Evolutionary conservation across 2,888 invertebrate species (phyloP), one percentile per base, ranked within the genome.

Genomic region (Lutraria lutraria): DNA sequence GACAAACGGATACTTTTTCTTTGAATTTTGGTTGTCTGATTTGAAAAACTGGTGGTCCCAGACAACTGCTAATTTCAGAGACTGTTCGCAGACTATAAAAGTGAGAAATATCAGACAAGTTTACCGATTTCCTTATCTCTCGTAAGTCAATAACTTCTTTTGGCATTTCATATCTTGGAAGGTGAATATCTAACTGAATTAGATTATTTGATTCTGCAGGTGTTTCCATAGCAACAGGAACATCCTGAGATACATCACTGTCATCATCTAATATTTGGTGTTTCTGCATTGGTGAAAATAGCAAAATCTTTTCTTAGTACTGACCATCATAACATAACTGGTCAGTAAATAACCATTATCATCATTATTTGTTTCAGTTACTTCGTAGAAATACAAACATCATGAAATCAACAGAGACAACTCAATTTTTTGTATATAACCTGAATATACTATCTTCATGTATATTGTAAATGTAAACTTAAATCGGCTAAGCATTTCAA

Each of bases 201-300:
- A 21, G 4, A 12, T 53, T 29, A n/a, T 63, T 63, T 0, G 85
- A 80, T 34, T 12, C 16, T 52, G 25, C 15, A 43, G 86, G 29
- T 29, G 15, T 25, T 53, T 15, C 29, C 76, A n/a, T 43, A 34
- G 80, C 53, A 13, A 21, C 29, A 19, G 82, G 80, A 6, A 52
- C 89, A 85, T 89, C 89, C 63, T 82, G 87, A 19, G 87, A 89
- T 52, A 85, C 43, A 43, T 89, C 86, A 81, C 86, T 86, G 19
- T 89, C 88, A 81, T 60, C 72, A 79, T 91, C 91, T 29, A 91
- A 86, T 16, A 91, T 89, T 84, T 89, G 54, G 31, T 86, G 86
- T 25, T 88, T 88, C 91, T 91, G 52, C 34, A 54, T 16, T 76
- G 19, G 10, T 34, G 12, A 25, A 25, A 68, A 13, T 25, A 68